Conservation (phyloP, 1,140 invertebrate genomes). For the Drosophila watanabei region DNA sequence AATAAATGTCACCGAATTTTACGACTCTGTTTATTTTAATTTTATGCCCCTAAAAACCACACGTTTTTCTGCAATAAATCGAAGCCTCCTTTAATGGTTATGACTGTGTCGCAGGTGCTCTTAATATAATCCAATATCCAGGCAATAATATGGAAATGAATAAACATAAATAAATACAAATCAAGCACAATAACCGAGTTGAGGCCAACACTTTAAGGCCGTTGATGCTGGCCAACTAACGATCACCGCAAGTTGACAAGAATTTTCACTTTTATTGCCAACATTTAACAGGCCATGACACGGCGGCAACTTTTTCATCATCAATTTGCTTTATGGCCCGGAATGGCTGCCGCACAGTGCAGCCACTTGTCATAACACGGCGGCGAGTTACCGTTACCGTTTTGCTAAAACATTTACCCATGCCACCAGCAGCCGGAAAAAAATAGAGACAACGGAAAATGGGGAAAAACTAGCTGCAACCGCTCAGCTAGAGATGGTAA, state of each 20-base stretch:
- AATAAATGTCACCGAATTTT: slow-evolving; percentile 13
- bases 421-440: slow-evolving; percentile 36
- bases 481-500: slow-evolving; percentile 21
- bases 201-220: slow-evolving; percentile 45
- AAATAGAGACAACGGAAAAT: slow-evolving; percentile 52
- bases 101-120: slow-evolving; percentile 66
- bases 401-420: slow-evolving; percentile 74
- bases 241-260: slow-evolving; percentile 67
- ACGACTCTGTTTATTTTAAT: slow-evolving; percentile 44
- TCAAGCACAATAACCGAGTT: slow-evolving; percentile 5
- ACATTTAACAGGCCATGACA: slow-evolving; percentile 82
- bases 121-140: slow-evolving; percentile 47
- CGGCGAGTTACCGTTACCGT: slow-evolving; percentile 64
- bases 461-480: slow-evolving; percentile 60
- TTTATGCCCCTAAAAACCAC: slow-evolving; percentile 47
- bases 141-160: slow-evolving; percentile 47
- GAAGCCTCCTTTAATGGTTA: slow-evolving; percentile 54
- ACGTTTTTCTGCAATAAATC: slow-evolving; percentile 54
- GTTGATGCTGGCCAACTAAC: slow-evolving; percentile 61
- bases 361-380: slow-evolving; percentile 75
- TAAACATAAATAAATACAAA: slow-evolving; percentile 37
- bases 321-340: slow-evolving; percentile 79
- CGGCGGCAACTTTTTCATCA: slow-evolving; percentile 74
- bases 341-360: slow-evolving; percentile 61
- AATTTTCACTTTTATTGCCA: slow-evolving; percentile 81